Evolutionary conservation across 2,888 invertebrate species (phyloP).

Genomic region (Rhingia rostrata): DNA sequence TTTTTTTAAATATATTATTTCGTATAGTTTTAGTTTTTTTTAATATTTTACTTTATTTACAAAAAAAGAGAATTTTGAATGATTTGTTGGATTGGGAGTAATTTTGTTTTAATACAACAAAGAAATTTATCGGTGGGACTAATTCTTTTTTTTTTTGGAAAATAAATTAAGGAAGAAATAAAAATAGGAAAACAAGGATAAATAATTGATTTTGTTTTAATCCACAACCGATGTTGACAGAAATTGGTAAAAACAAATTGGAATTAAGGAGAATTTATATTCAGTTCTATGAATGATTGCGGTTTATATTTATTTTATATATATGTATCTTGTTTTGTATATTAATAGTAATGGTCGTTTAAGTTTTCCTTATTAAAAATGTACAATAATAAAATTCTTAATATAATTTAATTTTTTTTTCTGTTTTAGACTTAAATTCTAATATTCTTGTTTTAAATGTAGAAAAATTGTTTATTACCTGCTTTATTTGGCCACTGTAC

Average conservation of each 20-base stretch:
- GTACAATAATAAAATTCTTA: slow-evolving; percentile 70
- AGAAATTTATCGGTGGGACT: slow-evolving; percentile 74
- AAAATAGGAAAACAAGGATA: slow-evolving; percentile 26
- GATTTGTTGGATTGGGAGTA: background rate
- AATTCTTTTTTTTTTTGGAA: slow-evolving; percentile 30
- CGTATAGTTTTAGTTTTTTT: slow-evolving; percentile 46
- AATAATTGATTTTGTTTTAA: slow-evolving; percentile 59
- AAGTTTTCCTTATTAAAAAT: slow-evolving; percentile 63
- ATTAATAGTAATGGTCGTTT: slow-evolving; percentile 73
- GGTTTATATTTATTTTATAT: slow-evolving; percentile 35
- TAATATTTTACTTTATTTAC: slow-evolving; percentile 39
- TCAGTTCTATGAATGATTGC: slow-evolving; percentile 66
- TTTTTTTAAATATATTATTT: slow-evolving; percentile 55
- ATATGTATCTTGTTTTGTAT: slow-evolving; percentile 60
- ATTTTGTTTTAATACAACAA: slow-evolving; percentile 31
- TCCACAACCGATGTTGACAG: slow-evolving; percentile 74
- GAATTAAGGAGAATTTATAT: background rate
- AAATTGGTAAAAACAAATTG: slow-evolving; percentile 14
- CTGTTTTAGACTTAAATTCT: slow-evolving; percentile 38
- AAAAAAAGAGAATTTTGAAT: slow-evolving; percentile 49
- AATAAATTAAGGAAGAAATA: slow-evolving; percentile 32
- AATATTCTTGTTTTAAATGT: slow-evolving; percentile 68
- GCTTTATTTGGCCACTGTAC: slow-evolving; percentile 79
- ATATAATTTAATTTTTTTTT: slow-evolving; percentile 46
- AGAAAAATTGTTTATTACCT: slow-evolving; percentile 76